Evolutionary conservation across 2,888 invertebrate genomes (phyloP).

Genomic region (Entomobrya multifasciata): DNA sequence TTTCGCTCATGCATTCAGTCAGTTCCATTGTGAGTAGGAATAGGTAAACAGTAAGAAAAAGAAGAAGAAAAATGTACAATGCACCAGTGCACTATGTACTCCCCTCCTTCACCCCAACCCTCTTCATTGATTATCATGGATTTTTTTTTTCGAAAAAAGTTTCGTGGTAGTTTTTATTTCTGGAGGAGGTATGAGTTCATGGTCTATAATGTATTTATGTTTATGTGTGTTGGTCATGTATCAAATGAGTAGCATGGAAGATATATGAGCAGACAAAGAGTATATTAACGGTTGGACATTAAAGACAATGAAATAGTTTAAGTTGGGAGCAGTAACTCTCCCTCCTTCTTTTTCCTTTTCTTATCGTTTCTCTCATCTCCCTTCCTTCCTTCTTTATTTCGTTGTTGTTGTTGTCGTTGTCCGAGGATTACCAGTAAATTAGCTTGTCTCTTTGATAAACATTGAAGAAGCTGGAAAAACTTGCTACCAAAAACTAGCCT

Average conservation of each 20-base stretch:
- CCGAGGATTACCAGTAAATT: conserved; percentile 44
- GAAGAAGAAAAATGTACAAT: background rate
- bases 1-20: too few relatives aligned
- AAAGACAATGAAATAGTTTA: conserved; percentile 18
- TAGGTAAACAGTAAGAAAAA: conserved; percentile 13
- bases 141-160: conserved; percentile 26
- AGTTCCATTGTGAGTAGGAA: too few relatives aligned
- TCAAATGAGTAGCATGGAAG: conserved; percentile 33
- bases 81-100: background rate
- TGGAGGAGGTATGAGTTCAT: background rate
- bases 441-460: conserved; percentile 55
- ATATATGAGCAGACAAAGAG: conserved; percentile 57
- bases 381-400: conserved; percentile 1
- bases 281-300: conserved; percentile 55
- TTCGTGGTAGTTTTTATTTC: too few relatives aligned
- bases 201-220: background rate
- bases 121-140: conserved; percentile 51
- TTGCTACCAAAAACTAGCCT: background rate
- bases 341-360: conserved; percentile 10
- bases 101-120: conserved; percentile 18
- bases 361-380: too few relatives aligned
- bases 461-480: conserved; percentile 29
- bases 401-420: too few relatives aligned
- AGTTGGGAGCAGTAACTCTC: conserved; percentile 25
- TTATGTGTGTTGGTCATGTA: background rate